phyloP scores from a whole-genome alignment of 2,797 vertebrate genomes.

The Champsocephalus gunnari region DNA sequence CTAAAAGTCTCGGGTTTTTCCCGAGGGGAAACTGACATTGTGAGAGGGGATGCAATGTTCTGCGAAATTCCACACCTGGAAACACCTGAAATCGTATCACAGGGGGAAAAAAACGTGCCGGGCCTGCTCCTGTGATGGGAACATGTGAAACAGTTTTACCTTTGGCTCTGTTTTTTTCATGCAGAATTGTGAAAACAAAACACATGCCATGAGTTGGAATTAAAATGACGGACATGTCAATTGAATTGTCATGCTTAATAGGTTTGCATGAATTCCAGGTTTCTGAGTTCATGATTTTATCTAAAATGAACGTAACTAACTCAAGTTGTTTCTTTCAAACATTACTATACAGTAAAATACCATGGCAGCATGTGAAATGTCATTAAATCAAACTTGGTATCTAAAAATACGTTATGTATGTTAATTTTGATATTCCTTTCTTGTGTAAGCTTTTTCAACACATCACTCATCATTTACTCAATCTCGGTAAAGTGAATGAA shows the following conservation, averaged over 20 bases:
- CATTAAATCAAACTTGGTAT: not conserved
- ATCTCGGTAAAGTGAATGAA: not conserved
- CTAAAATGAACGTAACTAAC: not conserved
- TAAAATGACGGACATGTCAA: too few species aligned
- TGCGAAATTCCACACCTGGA: constrained; percentile 49
- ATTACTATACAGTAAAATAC: not conserved
- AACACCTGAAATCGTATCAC: constrained; percentile 52
- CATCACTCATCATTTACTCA: not conserved
- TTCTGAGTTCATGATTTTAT: not conserved
- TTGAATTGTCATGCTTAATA: not conserved
- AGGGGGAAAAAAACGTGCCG: not conserved
- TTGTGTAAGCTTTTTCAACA: not conserved
- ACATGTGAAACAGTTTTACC: not conserved
- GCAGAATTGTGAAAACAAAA: not conserved
- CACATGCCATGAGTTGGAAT: not conserved
- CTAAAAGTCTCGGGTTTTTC: constrained; percentile 29
- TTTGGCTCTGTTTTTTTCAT: not conserved
- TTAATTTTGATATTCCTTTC: not conserved
- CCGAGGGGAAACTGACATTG: constrained; percentile 54
- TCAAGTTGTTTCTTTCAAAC: not conserved
- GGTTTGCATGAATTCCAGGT: not conserved
- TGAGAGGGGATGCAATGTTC: constrained; percentile 18
- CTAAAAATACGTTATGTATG: not conserved
- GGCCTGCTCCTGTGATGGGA: not conserved
- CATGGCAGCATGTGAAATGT: not conserved